Percentiles rank a stretch among this genome's conserved stretches.
phyloP scores from a whole-genome alignment of 2,888 invertebrate genomes.

The Pyrgus malvae region DNA sequence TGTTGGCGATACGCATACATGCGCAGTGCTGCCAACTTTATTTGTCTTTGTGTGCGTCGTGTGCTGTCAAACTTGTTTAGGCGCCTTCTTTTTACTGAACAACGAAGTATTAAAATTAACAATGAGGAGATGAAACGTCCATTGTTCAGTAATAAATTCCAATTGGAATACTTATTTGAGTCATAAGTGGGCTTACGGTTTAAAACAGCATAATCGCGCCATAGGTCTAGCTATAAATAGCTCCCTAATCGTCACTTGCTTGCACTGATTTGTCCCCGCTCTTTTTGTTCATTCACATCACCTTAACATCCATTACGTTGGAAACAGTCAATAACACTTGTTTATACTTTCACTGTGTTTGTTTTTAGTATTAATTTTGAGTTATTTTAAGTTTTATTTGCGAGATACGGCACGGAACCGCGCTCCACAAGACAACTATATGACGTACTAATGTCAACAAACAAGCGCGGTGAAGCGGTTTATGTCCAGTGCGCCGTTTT shows the following conservation, averaged over 20 bases:
- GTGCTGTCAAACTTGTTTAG: conserved; percentile 78
- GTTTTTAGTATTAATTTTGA: conserved; percentile 43
- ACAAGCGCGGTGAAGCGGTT: conserved; percentile 41
- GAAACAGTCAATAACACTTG: conserved; percentile 45
- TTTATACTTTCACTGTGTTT: conserved; percentile 45
- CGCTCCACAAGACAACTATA: conserved; percentile 64
- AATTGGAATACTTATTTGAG: conserved; percentile 35
- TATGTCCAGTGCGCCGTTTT: conserved; percentile 42
- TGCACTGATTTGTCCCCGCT: conserved; percentile 70
- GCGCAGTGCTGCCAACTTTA: conserved; percentile 44
- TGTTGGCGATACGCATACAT: conserved; percentile 59
- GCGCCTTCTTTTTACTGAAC: conserved; percentile 50
- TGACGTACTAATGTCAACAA: conserved; percentile 57
- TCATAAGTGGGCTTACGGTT: conserved; percentile 37
- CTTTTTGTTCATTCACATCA: conserved; percentile 62
- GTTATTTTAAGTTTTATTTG: conserved; percentile 50
- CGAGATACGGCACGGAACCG: conserved; percentile 63
- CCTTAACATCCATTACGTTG: conserved; percentile 40
- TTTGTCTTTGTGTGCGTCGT: conserved; percentile 57
- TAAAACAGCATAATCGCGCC: conserved; percentile 57
- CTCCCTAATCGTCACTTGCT: conserved; percentile 65
- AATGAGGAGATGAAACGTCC: conserved; percentile 25
- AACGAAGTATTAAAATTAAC: conserved; percentile 22
- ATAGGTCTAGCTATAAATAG: conserved; percentile 72
- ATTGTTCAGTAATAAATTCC: conserved; percentile 38